Percentiles rank a stretch among this genome's conserved stretches.
Conservation (phyloP, 2,113 vertebrate genomes). For the Aegithalos caudatus region DNA sequence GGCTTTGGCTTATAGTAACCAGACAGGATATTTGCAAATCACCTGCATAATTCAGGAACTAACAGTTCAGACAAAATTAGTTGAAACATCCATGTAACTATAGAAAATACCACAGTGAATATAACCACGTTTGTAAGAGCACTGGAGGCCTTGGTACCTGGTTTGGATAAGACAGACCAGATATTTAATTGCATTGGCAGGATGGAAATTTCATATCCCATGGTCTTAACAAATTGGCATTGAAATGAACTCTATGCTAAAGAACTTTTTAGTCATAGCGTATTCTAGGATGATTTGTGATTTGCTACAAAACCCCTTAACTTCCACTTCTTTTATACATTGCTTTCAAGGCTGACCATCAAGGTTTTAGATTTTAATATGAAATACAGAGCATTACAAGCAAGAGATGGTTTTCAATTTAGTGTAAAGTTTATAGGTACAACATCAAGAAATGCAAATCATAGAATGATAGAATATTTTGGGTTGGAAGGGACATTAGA, state of each 20-base stretch:
- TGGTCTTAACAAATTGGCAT: not conserved
- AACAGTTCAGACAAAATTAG: not conserved
- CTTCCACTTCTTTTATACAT: not conserved
- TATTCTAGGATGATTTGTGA: not conserved
- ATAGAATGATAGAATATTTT: not conserved
- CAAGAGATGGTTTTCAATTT: not conserved
- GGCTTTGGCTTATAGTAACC: not conserved
- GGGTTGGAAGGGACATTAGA: not conserved
- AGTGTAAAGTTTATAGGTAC: not conserved
- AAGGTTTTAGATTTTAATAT: not conserved
- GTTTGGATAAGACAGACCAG: not conserved
- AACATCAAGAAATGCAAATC: not conserved
- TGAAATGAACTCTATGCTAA: not conserved
- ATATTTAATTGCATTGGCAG: not conserved
- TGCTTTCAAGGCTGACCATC: not conserved
- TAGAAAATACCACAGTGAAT: not conserved
- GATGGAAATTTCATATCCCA: rapidly evolving
- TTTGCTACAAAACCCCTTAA: not conserved
- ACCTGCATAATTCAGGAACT: rapidly evolving
- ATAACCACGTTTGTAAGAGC: not conserved
- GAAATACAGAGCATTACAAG: not conserved
- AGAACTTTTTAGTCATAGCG: not conserved
- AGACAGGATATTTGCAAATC: not conserved
- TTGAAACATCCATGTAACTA: not conserved
- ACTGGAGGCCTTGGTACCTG: not conserved